Evolutionary conservation across 2,113 vertebrate species (phyloP).

Genomic region (Greenwoodochromis staneri): DNA sequence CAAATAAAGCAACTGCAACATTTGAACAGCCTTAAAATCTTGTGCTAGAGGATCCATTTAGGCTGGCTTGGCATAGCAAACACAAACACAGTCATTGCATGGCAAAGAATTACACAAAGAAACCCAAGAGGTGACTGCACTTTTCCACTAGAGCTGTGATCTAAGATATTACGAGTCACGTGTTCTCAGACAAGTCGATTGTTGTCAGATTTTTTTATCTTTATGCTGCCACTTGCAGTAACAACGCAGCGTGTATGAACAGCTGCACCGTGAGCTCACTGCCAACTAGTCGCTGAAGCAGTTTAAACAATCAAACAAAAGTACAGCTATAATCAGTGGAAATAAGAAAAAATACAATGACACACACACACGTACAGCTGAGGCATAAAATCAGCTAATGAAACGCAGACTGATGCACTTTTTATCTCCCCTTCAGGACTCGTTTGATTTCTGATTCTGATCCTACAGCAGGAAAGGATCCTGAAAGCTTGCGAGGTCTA

Average conservation of each 20-base stretch:
- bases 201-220: neutral
- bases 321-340: neutral
- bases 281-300: neutral
- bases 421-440: neutral
- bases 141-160: neutral
- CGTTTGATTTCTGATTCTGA: neutral
- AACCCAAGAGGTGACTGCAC: neutral
- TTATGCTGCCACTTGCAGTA: neutral
- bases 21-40: neutral
- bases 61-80: neutral
- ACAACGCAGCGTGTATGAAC: neutral
- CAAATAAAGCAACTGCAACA: neutral
- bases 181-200: neutral
- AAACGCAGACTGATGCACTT: neutral
- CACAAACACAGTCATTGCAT: neutral
- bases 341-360: neutral
- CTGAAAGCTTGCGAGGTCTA: neutral
- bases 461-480: neutral
- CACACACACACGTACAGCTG: neutral
- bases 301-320: neutral
- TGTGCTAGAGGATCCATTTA: neutral
- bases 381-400: neutral
- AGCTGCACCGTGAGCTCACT: neutral
- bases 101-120: neutral
- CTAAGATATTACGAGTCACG: neutral